phyloP scores from a whole-genome alignment of 1,140 invertebrate species.

The Eciton burchellii region DNA sequence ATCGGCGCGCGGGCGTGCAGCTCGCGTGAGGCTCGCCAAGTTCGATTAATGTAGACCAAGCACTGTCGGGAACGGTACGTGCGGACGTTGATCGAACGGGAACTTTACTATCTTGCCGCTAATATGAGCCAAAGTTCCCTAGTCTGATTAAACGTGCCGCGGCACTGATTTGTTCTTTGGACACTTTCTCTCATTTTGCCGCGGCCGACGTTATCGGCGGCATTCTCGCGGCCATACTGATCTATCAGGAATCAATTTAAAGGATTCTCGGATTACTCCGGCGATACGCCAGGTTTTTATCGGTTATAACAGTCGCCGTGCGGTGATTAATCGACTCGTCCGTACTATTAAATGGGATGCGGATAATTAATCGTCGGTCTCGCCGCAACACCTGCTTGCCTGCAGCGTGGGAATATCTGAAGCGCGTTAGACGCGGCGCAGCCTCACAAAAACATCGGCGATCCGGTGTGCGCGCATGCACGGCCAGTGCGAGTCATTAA shows the following conservation, averaged over 20 bases:
- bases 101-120: background rate
- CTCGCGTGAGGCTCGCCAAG: background rate
- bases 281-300: slow-evolving; percentile 35
- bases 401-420: slow-evolving; percentile 56
- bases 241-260: slow-evolving; percentile 50
- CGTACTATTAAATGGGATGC: slow-evolving; percentile 59
- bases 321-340: slow-evolving; percentile 54
- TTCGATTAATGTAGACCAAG: background rate
- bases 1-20: too few species aligned
- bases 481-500: slow-evolving; percentile 43
- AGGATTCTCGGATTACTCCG: slow-evolving; percentile 8
- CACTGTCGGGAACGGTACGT: background rate
- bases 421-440: slow-evolving; percentile 47
- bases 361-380: slow-evolving; percentile 62
- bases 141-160: background rate
- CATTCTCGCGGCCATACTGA: background rate
- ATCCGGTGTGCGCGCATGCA: slow-evolving; percentile 15
- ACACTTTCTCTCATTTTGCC: background rate
- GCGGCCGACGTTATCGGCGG: background rate
- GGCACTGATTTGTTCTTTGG: background rate
- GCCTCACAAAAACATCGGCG: slow-evolving; percentile 47
- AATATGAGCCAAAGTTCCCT: background rate
- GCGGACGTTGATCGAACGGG: background rate
- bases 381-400: slow-evolving; percentile 56
- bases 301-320: slow-evolving; percentile 51